Evolutionary conservation across 2,113 vertebrate genomes (phyloP).

Genomic region (Tragelaphus strepsiceros): DNA sequence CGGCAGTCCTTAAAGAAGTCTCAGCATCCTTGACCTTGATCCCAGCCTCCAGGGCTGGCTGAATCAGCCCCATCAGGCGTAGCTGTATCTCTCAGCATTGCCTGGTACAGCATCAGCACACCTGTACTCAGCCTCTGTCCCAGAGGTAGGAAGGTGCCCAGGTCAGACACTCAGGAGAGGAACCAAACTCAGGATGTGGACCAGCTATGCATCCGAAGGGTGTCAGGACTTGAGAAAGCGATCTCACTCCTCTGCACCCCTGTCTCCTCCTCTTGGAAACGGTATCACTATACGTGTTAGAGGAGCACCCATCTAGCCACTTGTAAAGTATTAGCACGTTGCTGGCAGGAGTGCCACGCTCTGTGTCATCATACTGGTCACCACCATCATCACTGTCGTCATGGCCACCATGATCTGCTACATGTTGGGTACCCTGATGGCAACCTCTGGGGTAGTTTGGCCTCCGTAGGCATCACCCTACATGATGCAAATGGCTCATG

Average conservation of each 20-base stretch:
- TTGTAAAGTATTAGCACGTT: accelerated
- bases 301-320: accelerated
- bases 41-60: not conserved
- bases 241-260: too few species aligned
- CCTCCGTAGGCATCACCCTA: accelerated
- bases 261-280: not conserved
- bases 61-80: accelerated
- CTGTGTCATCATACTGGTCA: accelerated
- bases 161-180: not conserved
- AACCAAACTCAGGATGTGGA: not conserved
- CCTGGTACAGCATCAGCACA: accelerated
- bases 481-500: accelerated
- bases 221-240: not conserved
- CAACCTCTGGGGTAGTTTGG: accelerated
- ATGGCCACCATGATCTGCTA: accelerated
- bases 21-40: not conserved
- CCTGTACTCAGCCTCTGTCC: not conserved
- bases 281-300: too few species aligned
- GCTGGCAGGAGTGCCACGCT: accelerated
- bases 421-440: accelerated
- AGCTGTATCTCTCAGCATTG: accelerated
- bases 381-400: accelerated
- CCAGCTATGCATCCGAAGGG: accelerated
- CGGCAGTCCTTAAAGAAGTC: not conserved
- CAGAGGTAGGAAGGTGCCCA: accelerated